Conservation (phyloP, 2,797 vertebrate genomes). For the Sylvilagus floridanus region DNA sequence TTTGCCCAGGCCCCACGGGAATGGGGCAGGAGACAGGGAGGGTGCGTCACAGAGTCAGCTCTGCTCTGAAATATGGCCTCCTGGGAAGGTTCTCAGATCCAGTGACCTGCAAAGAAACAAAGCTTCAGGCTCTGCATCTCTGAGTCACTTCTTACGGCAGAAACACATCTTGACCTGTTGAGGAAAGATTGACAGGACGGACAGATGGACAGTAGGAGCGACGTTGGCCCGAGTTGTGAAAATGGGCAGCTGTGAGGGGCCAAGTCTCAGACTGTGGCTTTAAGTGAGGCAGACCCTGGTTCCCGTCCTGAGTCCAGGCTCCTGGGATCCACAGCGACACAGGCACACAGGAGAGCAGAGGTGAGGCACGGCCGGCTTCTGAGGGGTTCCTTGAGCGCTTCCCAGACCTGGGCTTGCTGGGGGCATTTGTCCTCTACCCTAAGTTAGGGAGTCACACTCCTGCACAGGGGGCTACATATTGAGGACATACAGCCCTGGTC, state of each 20-base stretch:
- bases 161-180: not conserved
- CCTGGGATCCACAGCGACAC: not conserved
- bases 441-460: not conserved
- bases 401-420: not conserved
- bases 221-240: not conserved
- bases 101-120: constrained; percentile 74
- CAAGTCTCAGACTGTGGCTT: not conserved
- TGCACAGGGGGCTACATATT: not conserved
- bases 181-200: not conserved
- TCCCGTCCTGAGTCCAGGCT: not conserved
- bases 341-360: not conserved
- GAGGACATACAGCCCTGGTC: not conserved
- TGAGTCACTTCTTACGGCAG: not conserved
- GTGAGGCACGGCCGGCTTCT: not conserved
- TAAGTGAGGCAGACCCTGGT: not conserved
- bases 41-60: not conserved
- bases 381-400: not conserved
- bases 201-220: not conserved
- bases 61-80: not conserved
- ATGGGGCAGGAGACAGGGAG: not conserved
- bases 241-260: not conserved
- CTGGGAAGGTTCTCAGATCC: constrained; percentile 26
- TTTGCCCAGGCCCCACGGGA: constrained; percentile 20
- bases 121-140: constrained; percentile 35
- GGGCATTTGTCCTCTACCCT: not conserved